Evolutionary conservation across 2,888 invertebrate species (phyloP).

Genomic region (Andrena minutula): DNA sequence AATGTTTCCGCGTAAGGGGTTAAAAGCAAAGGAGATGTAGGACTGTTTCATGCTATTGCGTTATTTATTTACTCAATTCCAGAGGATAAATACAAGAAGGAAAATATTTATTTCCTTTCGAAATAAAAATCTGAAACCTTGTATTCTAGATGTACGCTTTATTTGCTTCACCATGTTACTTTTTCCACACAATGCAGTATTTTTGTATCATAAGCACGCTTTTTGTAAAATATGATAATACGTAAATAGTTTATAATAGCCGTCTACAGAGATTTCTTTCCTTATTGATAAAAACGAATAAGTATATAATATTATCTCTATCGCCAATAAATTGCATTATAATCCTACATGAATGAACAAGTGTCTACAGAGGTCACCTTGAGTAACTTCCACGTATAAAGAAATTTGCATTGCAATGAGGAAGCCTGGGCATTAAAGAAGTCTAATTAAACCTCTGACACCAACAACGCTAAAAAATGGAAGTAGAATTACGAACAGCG

Average conservation of each 20-base stretch:
- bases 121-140: conserved; percentile 21
- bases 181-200: conserved; percentile 4
- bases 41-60: not conserved
- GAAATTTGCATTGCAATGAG: not conserved
- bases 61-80: not conserved
- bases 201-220: not conserved
- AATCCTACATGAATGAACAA: too few relatives aligned
- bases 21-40: not conserved
- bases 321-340: too few relatives aligned
- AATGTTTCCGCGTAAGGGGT: conserved; percentile 10
- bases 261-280: not conserved
- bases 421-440: not conserved
- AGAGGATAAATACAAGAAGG: not conserved
- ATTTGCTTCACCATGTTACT: conserved; percentile 11
- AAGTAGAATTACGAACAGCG: conserved; percentile 7
- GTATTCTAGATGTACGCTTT: not conserved
- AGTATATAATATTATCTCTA: too few relatives aligned
- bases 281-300: not conserved
- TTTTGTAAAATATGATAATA: conserved; percentile 4
- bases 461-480: conserved; percentile 4
- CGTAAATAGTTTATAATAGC: not conserved
- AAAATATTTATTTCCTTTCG: not conserved
- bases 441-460: not conserved
- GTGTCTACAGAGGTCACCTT: too few relatives aligned
- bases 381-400: too few relatives aligned